phyloP scores from a whole-genome alignment of 2,113 vertebrate species.

The Elephantulus edwardii region DNA sequence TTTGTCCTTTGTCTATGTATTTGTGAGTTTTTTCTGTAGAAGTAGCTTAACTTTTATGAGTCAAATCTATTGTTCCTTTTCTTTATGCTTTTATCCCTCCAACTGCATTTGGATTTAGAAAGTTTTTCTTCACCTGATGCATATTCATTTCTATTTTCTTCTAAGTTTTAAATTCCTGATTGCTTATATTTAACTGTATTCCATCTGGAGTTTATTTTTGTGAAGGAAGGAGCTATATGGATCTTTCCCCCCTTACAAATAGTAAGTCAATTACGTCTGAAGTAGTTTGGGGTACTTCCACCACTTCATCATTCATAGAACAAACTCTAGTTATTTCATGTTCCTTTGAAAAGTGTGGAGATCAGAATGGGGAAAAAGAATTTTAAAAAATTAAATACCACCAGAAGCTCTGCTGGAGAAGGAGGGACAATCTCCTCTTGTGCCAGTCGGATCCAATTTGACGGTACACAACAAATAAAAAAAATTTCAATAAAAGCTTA shows the following conservation, averaged over 20 bases:
- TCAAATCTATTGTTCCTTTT: background rate
- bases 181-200: background rate
- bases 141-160: constrained; percentile 18
- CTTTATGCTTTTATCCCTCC: background rate
- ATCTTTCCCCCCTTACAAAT: background rate
- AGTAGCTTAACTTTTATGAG: background rate
- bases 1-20: background rate
- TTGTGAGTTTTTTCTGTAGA: background rate
- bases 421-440: no score
- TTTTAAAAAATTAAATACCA: background rate
- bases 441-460: no score
- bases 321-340: background rate
- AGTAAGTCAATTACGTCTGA: background rate
- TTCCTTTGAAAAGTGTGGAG: background rate
- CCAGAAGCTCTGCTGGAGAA: no score
- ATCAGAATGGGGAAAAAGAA: background rate
- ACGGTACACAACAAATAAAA: no score
- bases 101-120: constrained; percentile 11
- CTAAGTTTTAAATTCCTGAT: background rate
- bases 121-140: background rate
- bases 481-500: constrained; percentile 3
- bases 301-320: background rate
- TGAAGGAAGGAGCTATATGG: background rate
- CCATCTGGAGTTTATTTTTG: background rate
- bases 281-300: background rate